Base-by-base conservation (phyloP, 1,140 invertebrate genomes). In the Drosophila baimaii region DNA sequence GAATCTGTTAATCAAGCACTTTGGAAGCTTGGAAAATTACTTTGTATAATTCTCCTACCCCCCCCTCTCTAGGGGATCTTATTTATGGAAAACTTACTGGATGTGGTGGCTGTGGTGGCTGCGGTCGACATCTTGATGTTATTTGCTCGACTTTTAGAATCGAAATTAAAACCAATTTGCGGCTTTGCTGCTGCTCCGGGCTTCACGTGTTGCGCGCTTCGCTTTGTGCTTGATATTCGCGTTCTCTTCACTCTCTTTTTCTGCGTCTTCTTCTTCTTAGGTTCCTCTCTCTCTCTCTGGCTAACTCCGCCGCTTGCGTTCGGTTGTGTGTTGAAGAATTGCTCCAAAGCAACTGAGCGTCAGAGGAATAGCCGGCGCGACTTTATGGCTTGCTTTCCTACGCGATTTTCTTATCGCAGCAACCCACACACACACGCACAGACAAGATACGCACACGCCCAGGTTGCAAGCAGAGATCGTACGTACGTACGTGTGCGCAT, bases 161-260 rank as follows among this genome's bases (percentile, higher is more conserved):
- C 35, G 25, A 64, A 70, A 70, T 81, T 68, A 37, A 52, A 35
- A 39, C 57, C 52, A 77, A 73, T 78, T 77, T 71, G 19, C 27
- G 43, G 37, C 54, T 74, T 72, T 59, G 13, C 21, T 41, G 31
- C 43, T 51, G n/a, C 29, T 58, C 10, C 23, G 12, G 25, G 31
- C 62, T 69, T 77, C 79, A 79, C 79, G 82, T 79, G 79, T 76
- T 83, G 68, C 64, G 41, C 56, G 51, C 43, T 65, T 33, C 17
- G 66, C 70, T 86, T 85, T 86, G 65, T 68, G 63, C 61, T 86
- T 31, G 39, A 33, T 70, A 66, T 79, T 86, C 83, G 70, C 29
- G n/a, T n/a, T 31, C 8, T 9, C 12, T 21, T 13, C 35, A 56
- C 41, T 57, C 19, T 21, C 49, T n/a, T n/a, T n/a, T n/a, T n/a